phyloP scores from a whole-genome alignment of 2,888 invertebrate species.

The Cordilura impudica region DNA sequence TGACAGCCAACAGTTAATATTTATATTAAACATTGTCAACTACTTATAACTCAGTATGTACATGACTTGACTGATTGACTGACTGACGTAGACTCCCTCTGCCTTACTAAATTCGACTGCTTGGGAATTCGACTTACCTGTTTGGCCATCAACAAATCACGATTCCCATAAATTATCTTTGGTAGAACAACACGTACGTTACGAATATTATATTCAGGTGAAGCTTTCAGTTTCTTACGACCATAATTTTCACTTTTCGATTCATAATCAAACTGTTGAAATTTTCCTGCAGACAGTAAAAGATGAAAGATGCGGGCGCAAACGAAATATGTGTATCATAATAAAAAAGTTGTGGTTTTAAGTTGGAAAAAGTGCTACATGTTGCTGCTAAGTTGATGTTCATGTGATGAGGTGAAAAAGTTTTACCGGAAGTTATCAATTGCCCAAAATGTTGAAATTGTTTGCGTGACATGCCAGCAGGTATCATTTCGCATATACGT shows the following conservation, averaged over 20 bases:
- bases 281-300: constrained; percentile 68
- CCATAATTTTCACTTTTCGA: constrained; percentile 69
- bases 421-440: constrained; percentile 74
- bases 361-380: background rate
- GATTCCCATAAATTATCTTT: constrained; percentile 72
- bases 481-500: constrained; percentile 74
- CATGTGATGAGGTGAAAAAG: constrained; percentile 22
- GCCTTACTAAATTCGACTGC: background rate
- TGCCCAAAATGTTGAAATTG: constrained; percentile 75
- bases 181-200: constrained; percentile 73
- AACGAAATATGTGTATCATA: constrained; percentile 4
- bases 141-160: constrained; percentile 69
- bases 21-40: background rate
- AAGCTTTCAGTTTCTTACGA: constrained; percentile 70
- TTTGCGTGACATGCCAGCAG: constrained; percentile 73
- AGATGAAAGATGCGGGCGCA: constrained; percentile 6
- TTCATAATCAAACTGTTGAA: constrained; percentile 73
- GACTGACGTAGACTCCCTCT: background rate
- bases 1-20: background rate
- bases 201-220: constrained; percentile 71
- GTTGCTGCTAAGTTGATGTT: background rate
- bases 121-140: constrained; percentile 61
- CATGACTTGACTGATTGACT: background rate
- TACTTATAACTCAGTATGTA: background rate
- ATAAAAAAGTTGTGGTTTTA: background rate